Conservation (phyloP, 2,797 vertebrate genomes). For the Buphagus erythrorhynchus region DNA sequence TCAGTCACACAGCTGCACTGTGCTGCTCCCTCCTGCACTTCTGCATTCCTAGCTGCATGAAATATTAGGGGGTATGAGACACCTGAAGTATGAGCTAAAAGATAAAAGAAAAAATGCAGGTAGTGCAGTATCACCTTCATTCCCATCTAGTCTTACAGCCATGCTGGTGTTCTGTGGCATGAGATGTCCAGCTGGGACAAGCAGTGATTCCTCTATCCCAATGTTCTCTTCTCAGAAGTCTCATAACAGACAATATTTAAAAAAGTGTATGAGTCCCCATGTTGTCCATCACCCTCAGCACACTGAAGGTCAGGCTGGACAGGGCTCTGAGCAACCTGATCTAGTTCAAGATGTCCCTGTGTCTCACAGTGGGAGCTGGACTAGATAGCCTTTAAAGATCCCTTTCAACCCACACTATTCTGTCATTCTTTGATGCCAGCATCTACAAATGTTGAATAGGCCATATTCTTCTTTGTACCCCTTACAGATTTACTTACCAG, state of each 20-base stretch:
- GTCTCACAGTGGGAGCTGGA: neutral
- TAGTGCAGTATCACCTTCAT: rapidly evolving
- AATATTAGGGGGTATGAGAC: neutral
- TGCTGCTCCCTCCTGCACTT: neutral
- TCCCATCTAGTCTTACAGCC: neutral
- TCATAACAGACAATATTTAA: neutral
- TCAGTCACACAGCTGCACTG: neutral
- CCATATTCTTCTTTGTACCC: neutral
- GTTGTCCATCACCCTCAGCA: neutral
- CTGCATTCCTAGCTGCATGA: neutral
- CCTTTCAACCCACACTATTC: neutral
- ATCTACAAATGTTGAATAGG: neutral
- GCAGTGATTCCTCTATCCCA: neutral
- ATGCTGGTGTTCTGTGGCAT: neutral
- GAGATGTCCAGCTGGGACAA: neutral
- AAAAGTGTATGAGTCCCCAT: neutral
- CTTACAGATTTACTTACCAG: neutral
- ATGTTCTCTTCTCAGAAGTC: neutral
- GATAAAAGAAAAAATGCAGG: neutral
- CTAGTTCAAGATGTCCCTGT: neutral
- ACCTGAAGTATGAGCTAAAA: neutral
- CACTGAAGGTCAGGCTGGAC: neutral
- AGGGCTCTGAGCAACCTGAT: neutral
- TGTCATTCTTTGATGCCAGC: neutral
- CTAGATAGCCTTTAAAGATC: neutral